Evolutionary conservation across 2,113 vertebrate genomes (phyloP).

Genomic region (Herpailurus yagouaroundi): DNA sequence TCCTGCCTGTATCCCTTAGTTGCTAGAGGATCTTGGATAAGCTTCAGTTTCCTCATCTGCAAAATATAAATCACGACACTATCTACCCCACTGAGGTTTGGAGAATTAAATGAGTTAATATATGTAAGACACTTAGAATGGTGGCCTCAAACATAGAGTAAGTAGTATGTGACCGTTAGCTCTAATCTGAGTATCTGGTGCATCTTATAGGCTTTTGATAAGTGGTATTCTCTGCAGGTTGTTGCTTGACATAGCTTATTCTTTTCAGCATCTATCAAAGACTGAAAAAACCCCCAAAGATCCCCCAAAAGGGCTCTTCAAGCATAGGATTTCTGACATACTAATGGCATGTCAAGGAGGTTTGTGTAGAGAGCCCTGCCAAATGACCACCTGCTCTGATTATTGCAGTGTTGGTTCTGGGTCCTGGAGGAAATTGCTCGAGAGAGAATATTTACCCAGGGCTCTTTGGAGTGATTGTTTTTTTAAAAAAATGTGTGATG

Average conservation of each 20-base stretch:
- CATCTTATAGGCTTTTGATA: background rate
- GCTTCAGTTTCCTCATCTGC: slow-evolving; percentile 9
- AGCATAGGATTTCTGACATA: slow-evolving; percentile 13
- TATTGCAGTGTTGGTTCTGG: background rate
- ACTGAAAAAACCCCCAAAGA: background rate
- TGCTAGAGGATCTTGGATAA: slow-evolving; percentile 9
- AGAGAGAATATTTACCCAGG: slow-evolving; percentile 50
- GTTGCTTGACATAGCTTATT: slow-evolving; percentile 11
- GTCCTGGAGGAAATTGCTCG: slow-evolving; percentile 45
- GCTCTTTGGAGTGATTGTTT: slow-evolving; percentile 14
- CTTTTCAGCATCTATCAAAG: slow-evolving; percentile 21
- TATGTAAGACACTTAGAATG: background rate
- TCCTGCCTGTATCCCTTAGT: background rate
- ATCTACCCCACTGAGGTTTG: background rate
- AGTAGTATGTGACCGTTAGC: background rate
- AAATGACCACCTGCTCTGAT: slow-evolving; percentile 57
- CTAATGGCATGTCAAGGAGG: slow-evolving; percentile 44
- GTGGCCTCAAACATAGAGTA: background rate
- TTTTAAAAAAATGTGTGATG: background rate
- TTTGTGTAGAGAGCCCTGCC: slow-evolving; percentile 21
- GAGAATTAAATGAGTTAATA: background rate
- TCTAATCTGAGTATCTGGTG: background rate
- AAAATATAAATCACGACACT: slow-evolving; percentile 18
- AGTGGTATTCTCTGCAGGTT: slow-evolving; percentile 5
- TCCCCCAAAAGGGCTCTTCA: slow-evolving; percentile 20